Evolutionary conservation across 37 sponge, comb jelly and placozoan species (phyloP).

Genomic region (Chondrilla cf. caribensis): DNA sequence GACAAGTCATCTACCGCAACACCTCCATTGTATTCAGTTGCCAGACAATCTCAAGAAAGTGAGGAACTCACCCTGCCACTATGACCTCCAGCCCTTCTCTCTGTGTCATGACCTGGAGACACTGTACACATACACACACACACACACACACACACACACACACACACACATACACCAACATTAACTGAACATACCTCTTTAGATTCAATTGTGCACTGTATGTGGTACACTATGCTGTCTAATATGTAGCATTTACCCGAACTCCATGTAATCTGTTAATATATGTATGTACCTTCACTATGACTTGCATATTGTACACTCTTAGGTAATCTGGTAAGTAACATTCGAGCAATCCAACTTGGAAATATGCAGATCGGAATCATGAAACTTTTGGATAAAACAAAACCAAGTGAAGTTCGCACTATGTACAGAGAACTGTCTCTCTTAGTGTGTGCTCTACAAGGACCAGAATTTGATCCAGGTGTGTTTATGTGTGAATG

Average conservation of each 20-base stretch:
- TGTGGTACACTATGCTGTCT: too few relatives aligned
- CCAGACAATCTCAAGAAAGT: background rate
- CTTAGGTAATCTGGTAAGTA: background rate
- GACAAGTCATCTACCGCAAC: background rate
- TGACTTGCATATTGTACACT: background rate
- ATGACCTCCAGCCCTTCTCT: background rate
- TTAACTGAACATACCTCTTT: too few relatives aligned
- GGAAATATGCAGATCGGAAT: background rate
- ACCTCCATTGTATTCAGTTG: background rate
- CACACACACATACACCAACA: too few relatives aligned
- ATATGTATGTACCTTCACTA: background rate
- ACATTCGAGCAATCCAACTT: background rate
- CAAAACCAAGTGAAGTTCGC: background rate
- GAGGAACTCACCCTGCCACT: background rate
- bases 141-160: too few relatives aligned
- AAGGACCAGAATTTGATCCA: constrained; percentile 22
- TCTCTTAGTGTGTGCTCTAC: constrained; percentile 20
- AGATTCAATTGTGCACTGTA: too few relatives aligned
- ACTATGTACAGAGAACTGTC: constrained; percentile 14
- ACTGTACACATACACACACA: too few relatives aligned
- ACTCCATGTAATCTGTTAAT: too few relatives aligned
- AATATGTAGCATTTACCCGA: too few relatives aligned
- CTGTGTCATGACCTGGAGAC: too few relatives aligned
- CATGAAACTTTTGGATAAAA: background rate
- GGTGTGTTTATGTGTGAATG: background rate